Conservation (phyloP, 2,113 vertebrate genomes). For the Petaurus breviceps region DNA sequence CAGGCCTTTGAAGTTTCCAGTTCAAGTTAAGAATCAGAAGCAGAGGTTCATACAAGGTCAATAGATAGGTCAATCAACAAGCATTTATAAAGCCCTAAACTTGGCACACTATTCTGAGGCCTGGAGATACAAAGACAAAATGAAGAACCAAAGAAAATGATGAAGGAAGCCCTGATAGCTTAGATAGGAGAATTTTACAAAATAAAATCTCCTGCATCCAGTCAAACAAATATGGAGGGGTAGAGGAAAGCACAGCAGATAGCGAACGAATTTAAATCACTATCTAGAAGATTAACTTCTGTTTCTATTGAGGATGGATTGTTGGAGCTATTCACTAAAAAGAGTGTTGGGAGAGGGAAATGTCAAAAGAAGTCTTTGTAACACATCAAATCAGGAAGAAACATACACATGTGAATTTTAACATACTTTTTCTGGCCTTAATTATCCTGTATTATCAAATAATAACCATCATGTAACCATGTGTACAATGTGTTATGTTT, state of each 20-base stretch:
- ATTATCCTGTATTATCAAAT: background rate
- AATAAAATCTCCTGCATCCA: background rate
- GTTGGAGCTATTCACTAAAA: background rate
- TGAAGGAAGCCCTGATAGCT: background rate
- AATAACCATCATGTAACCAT: background rate
- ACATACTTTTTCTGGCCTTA: background rate
- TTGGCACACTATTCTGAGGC: background rate
- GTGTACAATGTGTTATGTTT: background rate
- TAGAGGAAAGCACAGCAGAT: background rate
- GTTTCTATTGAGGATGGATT: background rate
- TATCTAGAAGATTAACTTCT: background rate
- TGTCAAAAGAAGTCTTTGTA: background rate
- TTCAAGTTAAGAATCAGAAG: background rate
- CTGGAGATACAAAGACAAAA: background rate
- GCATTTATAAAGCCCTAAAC: background rate
- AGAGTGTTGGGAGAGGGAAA: accelerated
- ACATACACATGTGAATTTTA: background rate
- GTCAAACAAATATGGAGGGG: background rate
- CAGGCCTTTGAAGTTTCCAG: background rate
- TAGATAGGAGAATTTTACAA: background rate
- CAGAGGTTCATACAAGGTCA: background rate
- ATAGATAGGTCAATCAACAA: background rate
- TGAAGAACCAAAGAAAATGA: background rate
- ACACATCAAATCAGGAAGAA: background rate
- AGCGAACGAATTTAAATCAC: background rate